Base-by-base conservation (phyloP, 1,140 invertebrate genomes). In the Musca domestica region DNA sequence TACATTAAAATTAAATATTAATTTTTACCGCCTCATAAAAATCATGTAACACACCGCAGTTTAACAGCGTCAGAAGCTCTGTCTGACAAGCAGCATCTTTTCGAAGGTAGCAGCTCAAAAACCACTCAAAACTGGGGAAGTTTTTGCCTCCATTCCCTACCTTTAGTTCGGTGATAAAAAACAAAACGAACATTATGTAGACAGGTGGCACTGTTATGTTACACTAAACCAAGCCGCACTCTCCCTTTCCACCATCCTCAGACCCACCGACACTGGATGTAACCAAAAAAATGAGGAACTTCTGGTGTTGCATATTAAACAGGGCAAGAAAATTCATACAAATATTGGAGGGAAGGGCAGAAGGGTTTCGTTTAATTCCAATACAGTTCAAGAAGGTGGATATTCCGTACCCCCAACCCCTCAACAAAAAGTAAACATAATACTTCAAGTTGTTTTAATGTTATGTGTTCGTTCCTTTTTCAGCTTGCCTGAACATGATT, bases 1-100 rank as follows among this genome's bases (percentile, higher is more conserved):
- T 61, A 61, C 56, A 61, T 61, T 23, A 61, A 61, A 61, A 61
- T 61, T 61, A 61, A 61, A 61, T 61, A 61, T 61, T 61, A 61
- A 61, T 61, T 61, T 61, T 61, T 34, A 61, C 27, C 30, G 34
- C 56, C 56, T 61, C 56, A 61, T 61, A 61, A 61, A 61, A 61
- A 61, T 61, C 27, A 61, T 61, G 56, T 30, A 61, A 41, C 25
- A 61, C n/a, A 61, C 56, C 56, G 41, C 56, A 61, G 34, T 34
- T 61, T 41, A 41, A 41, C 34, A 12, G 34, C 10, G 10, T 5
- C 34, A 41, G 34, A 2, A 41, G 4, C 10, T 10, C 2, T 41
- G 10, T 9, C 34, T 41, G 34, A 61, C 30, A 61, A 15, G 27
- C 25, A 41, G 34, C 23, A 54, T 56, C 10, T 22, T 25, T 14